phyloP scores from a whole-genome alignment of 2,888 invertebrate genomes.

The Cistogaster globosa region DNA sequence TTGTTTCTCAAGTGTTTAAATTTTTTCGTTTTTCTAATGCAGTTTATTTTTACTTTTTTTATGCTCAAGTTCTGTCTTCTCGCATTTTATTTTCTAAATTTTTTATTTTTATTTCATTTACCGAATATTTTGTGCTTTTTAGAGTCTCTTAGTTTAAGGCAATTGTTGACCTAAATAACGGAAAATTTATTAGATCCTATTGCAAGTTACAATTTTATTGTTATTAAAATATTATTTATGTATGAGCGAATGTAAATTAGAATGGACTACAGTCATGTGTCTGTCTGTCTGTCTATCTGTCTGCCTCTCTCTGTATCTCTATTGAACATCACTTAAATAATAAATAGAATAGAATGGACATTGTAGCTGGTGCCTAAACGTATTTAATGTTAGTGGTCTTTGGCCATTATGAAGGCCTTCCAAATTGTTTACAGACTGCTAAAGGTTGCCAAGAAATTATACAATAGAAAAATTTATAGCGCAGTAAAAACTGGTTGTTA shows the following conservation, averaged over 20 bases:
- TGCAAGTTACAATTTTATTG: constrained; percentile 50
- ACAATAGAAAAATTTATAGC: constrained; percentile 30
- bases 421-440: constrained; percentile 18
- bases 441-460: constrained; percentile 54
- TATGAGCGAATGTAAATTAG: constrained; percentile 52
- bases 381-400: neutral
- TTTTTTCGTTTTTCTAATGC: constrained; percentile 29
- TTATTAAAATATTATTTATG: constrained; percentile 49
- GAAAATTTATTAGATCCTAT: constrained; percentile 69
- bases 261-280: constrained; percentile 22
- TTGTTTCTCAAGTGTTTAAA: constrained; percentile 47
- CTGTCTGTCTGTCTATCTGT: neutral
- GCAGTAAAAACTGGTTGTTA: constrained; percentile 1
- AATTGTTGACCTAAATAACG: constrained; percentile 69
- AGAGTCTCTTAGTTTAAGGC: constrained; percentile 51
- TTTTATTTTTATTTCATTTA: constrained; percentile 38
- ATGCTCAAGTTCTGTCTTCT: neutral
- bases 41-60: neutral
- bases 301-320: neutral
- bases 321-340: constrained; percentile 43
- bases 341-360: constrained; percentile 41
- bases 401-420: constrained; percentile 22
- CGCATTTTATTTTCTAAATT: constrained; percentile 24
- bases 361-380: neutral
- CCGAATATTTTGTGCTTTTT: constrained; percentile 5